Percentiles rank a stretch among this genome's conserved stretches.
Conservation (phyloP, 1,140 invertebrate species). For the Bombus soroeensis region DNA sequence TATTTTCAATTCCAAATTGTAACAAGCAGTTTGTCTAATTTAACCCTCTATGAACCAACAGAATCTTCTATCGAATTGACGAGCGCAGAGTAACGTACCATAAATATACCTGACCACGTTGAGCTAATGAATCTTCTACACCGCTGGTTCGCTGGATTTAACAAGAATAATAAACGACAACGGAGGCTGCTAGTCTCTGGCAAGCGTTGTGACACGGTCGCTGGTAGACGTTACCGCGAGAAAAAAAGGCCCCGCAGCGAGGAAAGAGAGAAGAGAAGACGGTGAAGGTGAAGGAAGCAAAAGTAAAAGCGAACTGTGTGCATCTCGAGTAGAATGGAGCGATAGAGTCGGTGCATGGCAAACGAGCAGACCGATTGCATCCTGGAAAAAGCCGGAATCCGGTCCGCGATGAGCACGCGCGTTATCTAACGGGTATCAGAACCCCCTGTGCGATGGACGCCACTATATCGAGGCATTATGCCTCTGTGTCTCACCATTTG, state of each 20-base stretch:
- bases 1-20: no score
- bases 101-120: not conserved
- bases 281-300: conserved; percentile 40
- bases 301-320: conserved; percentile 36
- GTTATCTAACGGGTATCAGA: conserved; percentile 40
- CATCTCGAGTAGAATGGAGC: conserved; percentile 35
- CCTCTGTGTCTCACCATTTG: not conserved
- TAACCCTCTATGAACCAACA: no score
- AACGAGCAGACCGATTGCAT: conserved; percentile 28
- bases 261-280: not conserved
- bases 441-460: no score
- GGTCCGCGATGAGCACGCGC: not conserved
- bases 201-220: not conserved
- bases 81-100: no score
- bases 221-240: conserved; percentile 9
- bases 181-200: no score
- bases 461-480: not conserved
- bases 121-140: not conserved
- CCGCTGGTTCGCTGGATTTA: not conserved
- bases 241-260: conserved; percentile 1
- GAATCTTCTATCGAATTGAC: no score
- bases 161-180: not conserved
- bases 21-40: no score
- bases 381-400: conserved; percentile 30
- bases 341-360: conserved; percentile 8